Evolutionary conservation across 2,797 vertebrate species (phyloP), one percentile per base, ranked within the genome.

Genomic region (Lacerta agilis): DNA sequence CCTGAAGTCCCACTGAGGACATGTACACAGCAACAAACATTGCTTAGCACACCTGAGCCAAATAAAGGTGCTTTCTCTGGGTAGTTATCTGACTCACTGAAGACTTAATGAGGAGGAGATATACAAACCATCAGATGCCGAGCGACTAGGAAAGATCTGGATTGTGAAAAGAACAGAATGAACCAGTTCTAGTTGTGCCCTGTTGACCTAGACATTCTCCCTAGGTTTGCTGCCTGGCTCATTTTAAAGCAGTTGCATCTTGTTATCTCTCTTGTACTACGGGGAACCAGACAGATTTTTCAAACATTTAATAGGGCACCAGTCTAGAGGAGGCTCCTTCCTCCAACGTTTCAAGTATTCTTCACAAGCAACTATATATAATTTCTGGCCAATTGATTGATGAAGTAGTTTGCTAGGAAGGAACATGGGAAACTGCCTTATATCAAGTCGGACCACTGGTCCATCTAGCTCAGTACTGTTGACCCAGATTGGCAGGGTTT

Each of bases 1-100:
- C n/a, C 83, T 85, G 55, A 80, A 75, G 55, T 66, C 67, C 77
- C 77, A 85, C 58, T 45, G 71, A 88, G 79, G 41, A 89, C n/a
- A 85, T 6, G 17, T 8, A 27, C n/a, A 55, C 69, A 67, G 83
- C 69, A 33, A 55, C 78, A 85, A n/a, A 85, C 72, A 81, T 67
- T 38, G 58, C 71, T 82, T 41, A 85, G 43, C 61, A 67, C 71
- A 89, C 88, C 78, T 85, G 78, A 89, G 58, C 71, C 67, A 36
- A 18, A 82, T 38, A 77, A 76, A 76, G 5, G 71, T 76, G 71
- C 61, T 85, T 81, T 89, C 83, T 43, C 58, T 76, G 71, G 71
- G 71, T 36, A 82, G 69, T 43, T 87, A 25, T 81, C 79, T 45
- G 58, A 75, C 79, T 87, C 82, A 69, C 33, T 76, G 71, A 78